phyloP scores from a whole-genome alignment of 2,113 vertebrate species.

The Limanda limanda region DNA sequence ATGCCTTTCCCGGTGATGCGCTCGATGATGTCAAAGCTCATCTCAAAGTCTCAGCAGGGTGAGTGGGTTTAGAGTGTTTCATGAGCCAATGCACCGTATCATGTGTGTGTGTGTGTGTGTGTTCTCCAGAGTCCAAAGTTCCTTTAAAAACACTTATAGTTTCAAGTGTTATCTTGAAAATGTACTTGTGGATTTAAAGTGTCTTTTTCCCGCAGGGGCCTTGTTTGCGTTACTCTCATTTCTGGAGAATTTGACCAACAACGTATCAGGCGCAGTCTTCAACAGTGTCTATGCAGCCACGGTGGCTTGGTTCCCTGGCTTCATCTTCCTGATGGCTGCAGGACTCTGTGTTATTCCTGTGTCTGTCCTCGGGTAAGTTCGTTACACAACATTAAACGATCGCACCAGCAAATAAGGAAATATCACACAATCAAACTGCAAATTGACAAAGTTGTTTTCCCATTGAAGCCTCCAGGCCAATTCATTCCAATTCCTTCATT shows the following conservation, averaged over 20 bases:
- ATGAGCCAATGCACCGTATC: conserved; percentile 1
- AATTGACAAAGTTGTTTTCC: not conserved
- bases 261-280: conserved; percentile 78
- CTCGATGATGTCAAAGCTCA: conserved; percentile 93
- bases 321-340: conserved; percentile 88
- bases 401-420: not conserved
- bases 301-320: conserved; percentile 90
- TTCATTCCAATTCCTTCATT: not conserved
- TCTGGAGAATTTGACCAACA: conserved; percentile 85
- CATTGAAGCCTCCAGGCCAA: not conserved
- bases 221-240: conserved; percentile 93
- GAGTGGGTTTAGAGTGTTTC: conserved; percentile 59
- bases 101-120: not conserved
- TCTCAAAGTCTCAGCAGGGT: conserved; percentile 91
- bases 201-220: conserved; percentile 81
- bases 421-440: no score
- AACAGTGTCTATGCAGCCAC: conserved; percentile 90
- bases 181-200: no score
- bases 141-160: conserved; percentile 1
- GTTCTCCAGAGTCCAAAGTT: conserved; percentile 8
- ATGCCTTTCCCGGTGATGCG: conserved; percentile 92
- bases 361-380: conserved; percentile 86
- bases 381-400: not conserved
- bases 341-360: conserved; percentile 87
- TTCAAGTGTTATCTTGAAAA: not conserved